Evolutionary conservation across 2,888 invertebrate species (phyloP).

Genomic region (Galeruca laticollis): DNA sequence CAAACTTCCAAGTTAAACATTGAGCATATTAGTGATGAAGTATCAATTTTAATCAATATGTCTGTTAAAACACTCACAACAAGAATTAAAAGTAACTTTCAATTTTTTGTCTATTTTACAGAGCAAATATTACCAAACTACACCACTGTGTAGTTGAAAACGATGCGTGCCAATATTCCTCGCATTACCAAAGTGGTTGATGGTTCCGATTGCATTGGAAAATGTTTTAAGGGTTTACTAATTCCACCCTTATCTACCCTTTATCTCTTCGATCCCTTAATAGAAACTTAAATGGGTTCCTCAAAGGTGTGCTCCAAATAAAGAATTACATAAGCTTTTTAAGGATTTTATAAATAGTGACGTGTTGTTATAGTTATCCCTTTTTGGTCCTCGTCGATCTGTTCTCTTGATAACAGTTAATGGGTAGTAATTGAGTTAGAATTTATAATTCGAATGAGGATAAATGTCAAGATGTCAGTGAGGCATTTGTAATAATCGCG

Average conservation of each 20-base stretch:
- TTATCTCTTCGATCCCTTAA: constrained; percentile 52
- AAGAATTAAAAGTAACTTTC: no score
- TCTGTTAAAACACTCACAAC: no score
- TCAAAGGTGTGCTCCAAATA: constrained; percentile 50
- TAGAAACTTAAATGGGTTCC: constrained; percentile 53
- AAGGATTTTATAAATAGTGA: constrained; percentile 48
- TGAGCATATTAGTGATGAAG: no score
- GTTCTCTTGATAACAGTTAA: constrained; percentile 50
- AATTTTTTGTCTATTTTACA: neutral
- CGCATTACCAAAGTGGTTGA: constrained; percentile 58
- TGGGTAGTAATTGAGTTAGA: constrained; percentile 52
- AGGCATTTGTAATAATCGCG: constrained; percentile 22
- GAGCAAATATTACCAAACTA: neutral
- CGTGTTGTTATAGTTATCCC: constrained; percentile 50
- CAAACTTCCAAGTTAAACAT: no score
- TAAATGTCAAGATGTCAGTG: constrained; percentile 53
- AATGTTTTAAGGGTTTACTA: constrained; percentile 56
- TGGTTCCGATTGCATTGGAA: constrained; percentile 57
- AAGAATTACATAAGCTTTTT: constrained; percentile 52
- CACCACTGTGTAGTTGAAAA: constrained; percentile 25
- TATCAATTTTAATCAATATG: no score
- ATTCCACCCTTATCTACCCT: constrained; percentile 57
- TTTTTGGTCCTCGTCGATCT: constrained; percentile 42
- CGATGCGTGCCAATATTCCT: constrained; percentile 51
- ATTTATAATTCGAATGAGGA: constrained; percentile 51